Base-by-base conservation (phyloP, 37 sponge, comb jelly and placozoan genomes). In the Beroe forskalii region DNA sequence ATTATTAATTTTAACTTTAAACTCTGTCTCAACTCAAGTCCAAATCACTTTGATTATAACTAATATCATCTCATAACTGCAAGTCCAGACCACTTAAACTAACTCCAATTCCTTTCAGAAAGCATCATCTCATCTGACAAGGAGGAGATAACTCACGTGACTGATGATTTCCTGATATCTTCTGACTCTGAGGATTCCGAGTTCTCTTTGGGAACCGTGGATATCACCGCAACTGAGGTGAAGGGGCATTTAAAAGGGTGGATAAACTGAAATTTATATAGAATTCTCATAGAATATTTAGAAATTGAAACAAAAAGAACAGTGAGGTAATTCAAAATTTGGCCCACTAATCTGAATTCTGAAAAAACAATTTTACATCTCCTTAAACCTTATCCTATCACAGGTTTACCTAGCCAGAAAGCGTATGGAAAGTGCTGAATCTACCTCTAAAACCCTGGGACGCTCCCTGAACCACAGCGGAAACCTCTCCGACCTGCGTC, bases 361-460 rank as follows among this genome's bases (percentile, higher is more conserved):
- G n/a, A n/a, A n/a, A n/a, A n/a, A n/a, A n/a, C n/a, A 20, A 55
- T 55, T 55, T 55, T 20, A 55, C 60, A 20, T 55, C 17, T 55
- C 60, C 9, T 9, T 55, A 55, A 20, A 9, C 60, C n/a, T n/a
- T n/a, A n/a, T n/a, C n/a, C n/a, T n/a, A n/a, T n/a, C 67, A 6
- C 75, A 72, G 75, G 75, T 72, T 19, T 72, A 35, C 22, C 75
- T 72, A 27, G 75, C 75, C 23, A 72, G 75, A 72, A 32, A 72
- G 31, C 75, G 75, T 72, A 32, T 35, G 39, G 39, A 3, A 22
- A 72, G 75, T 72, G 22, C 38, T 37, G 75, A 72, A 32, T 72
- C 75, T 23, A 24, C 28, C 39, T 4, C 39, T 39, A 35, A 32
- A 33, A 32, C 75, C 9, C n/a, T n/a, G n/a, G n/a, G n/a, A n/a